phyloP scores from a whole-genome alignment of 2,888 invertebrate genomes.

The Xylota sylvarum region DNA sequence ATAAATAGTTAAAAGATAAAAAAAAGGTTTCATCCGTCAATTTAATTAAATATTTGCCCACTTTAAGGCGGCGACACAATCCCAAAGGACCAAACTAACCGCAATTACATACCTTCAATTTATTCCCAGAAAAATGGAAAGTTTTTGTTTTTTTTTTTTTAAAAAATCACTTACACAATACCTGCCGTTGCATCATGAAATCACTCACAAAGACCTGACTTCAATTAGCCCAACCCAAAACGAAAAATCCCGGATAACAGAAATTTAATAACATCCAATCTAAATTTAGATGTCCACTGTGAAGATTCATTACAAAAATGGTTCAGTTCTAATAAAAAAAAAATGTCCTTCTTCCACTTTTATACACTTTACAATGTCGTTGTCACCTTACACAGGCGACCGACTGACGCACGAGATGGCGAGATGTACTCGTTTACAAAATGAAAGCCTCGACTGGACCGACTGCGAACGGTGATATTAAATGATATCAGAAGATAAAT shows the following conservation, averaged over 20 bases:
- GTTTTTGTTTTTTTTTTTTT: background rate
- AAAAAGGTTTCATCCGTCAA: background rate
- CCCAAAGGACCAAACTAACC: background rate
- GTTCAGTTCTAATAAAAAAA: background rate
- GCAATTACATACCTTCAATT: background rate
- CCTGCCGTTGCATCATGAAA: background rate
- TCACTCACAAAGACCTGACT: background rate
- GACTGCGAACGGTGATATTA: conserved; percentile 7
- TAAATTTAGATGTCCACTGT: conserved; percentile 4
- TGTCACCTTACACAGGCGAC: conserved; percentile 1
- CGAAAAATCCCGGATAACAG: background rate
- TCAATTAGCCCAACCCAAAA: background rate
- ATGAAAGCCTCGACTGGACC: conserved; percentile 3
- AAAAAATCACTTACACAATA: background rate
- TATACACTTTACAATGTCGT: conserved; percentile 10
- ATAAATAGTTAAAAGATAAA: background rate
- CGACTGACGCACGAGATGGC: no score
- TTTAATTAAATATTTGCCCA: background rate
- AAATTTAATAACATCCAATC: conserved; percentile 5
- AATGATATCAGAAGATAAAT: conserved; percentile 6
- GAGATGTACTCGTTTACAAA: background rate
- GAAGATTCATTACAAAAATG: background rate
- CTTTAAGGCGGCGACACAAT: background rate
- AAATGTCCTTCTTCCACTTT: background rate
- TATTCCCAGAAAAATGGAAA: background rate